phyloP scores from a whole-genome alignment of 2,888 invertebrate species.

The Cynaeus angustus region DNA sequence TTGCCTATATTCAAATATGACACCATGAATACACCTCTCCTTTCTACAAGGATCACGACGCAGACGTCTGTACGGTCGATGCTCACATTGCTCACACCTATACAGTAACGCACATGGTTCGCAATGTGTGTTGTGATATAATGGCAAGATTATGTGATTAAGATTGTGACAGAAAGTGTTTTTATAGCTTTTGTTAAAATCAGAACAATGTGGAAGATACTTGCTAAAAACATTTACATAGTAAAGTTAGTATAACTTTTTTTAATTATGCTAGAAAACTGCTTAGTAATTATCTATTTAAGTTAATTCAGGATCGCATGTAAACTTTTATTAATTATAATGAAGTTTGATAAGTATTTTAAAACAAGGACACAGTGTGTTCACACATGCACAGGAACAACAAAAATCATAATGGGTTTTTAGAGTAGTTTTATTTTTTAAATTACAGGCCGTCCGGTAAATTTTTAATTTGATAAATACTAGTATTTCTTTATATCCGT shows the following conservation, averaged over 20 bases:
- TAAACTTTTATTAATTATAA: too few species aligned
- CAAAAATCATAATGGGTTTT: too few species aligned
- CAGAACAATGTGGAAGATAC: not conserved
- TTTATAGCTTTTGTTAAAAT: not conserved
- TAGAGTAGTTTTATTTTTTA: too few species aligned
- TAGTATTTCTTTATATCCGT: too few species aligned
- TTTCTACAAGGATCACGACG: not conserved
- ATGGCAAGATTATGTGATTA: not conserved
- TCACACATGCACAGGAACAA: too few species aligned
- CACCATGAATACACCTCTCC: not conserved
- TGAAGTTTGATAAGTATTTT: too few species aligned
- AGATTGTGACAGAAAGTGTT: not conserved
- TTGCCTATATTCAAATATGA: too few species aligned
- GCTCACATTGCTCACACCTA: conserved; percentile 1
- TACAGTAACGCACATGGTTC: conserved; percentile 5
- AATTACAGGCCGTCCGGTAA: too few species aligned
- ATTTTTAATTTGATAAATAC: too few species aligned
- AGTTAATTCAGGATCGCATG: too few species aligned
- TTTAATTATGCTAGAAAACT: not conserved
- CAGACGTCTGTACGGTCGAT: not conserved
- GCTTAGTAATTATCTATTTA: not conserved
- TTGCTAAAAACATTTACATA: not conserved
- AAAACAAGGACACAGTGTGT: too few species aligned
- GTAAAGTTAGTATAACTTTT: conserved; percentile 5
- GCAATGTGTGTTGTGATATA: conserved; percentile 4